Percentiles rank a stretch among this genome's conserved stretches.
Conservation (phyloP, 2,888 invertebrate genomes). For the Cyclophora albipunctata region DNA sequence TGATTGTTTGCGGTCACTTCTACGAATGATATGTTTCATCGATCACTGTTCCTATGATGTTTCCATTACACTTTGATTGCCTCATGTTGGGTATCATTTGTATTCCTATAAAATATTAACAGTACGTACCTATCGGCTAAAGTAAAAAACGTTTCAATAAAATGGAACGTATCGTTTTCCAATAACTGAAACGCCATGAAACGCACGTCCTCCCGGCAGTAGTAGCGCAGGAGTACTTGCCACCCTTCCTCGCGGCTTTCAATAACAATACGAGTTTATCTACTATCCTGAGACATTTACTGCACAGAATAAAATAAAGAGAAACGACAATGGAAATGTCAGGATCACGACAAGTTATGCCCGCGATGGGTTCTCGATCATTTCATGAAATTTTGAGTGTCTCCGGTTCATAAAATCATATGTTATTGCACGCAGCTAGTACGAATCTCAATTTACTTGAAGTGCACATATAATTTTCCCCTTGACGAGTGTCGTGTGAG, state of each 20-base stretch:
- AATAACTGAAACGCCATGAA: too few relatives aligned
- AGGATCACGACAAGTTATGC: not conserved
- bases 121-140: not conserved
- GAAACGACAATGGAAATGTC: not conserved
- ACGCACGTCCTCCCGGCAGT: too few relatives aligned
- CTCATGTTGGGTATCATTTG: constrained; percentile 2
- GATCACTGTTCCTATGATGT: constrained; percentile 25
- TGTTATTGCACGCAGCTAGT: constrained; percentile 21
- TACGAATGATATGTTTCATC: constrained; percentile 30
- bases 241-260: too few relatives aligned
- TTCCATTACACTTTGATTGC: constrained; percentile 22
- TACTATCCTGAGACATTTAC: too few relatives aligned
- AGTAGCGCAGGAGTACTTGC: too few relatives aligned
- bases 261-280: too few relatives aligned
- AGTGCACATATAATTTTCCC: constrained; percentile 31
- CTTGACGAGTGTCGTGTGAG: constrained; percentile 28
- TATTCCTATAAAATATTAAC: too few relatives aligned
- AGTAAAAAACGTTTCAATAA: not conserved
- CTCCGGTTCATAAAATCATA: constrained; percentile 19
- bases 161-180: constrained; percentile 1
- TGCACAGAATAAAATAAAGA: not conserved
- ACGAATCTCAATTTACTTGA: constrained; percentile 31
- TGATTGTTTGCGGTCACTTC: constrained; percentile 21
- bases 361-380: constrained; percentile 10
- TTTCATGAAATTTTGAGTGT: constrained; percentile 23